Evolutionary conservation across 2,888 invertebrate species (phyloP).

Genomic region (Mythimna lalbum): DNA sequence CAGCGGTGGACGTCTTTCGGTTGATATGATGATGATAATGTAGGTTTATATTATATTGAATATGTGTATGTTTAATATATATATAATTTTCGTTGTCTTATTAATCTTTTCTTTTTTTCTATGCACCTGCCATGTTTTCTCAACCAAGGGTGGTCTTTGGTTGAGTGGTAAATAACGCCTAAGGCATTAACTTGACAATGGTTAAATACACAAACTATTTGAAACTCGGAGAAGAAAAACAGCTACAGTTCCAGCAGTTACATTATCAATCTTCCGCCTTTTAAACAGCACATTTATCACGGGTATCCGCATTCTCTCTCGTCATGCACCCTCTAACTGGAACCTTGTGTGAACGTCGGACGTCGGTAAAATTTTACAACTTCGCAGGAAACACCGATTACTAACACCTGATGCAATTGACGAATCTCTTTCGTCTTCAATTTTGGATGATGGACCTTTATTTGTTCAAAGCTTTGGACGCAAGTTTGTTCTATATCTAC

Average conservation of each 20-base stretch:
- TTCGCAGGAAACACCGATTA: conserved; percentile 13
- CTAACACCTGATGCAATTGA: conserved; percentile 44
- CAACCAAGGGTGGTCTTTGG: no score
- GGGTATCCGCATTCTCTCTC: conserved; percentile 15
- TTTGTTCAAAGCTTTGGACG: neutral
- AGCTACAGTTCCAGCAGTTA: neutral
- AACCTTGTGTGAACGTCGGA: conserved; percentile 1
- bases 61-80: no score
- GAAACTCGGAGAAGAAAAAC: no score
- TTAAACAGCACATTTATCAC: conserved; percentile 44
- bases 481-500: neutral
- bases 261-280: conserved; percentile 37
- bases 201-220: no score
- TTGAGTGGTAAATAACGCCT: no score
- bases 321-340: conserved; percentile 12
- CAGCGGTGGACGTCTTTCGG: no score
- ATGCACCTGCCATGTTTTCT: no score
- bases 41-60: no score
- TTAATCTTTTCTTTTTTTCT: no score
- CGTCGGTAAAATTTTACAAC: conserved; percentile 43
- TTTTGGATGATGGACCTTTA: neutral
- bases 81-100: no score
- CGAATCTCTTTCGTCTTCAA: conserved; percentile 11
- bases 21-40: no score
- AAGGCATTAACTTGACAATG: no score